Conservation (phyloP, 2,113 vertebrate genomes). For the Hydropotes inermis region DNA sequence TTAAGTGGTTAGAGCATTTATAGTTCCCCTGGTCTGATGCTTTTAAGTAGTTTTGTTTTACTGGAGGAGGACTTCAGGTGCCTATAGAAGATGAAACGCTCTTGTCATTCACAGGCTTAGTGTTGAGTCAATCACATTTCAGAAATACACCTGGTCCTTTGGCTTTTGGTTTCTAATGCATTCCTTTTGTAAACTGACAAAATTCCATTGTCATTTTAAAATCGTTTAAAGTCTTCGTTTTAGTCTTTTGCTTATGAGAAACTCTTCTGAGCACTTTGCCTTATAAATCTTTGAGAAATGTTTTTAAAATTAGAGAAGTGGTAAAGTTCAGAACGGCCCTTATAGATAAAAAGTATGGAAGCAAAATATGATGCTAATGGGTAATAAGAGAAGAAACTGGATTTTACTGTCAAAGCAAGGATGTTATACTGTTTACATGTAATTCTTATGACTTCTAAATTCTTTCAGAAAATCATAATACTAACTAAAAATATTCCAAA, state of each 20-base stretch:
- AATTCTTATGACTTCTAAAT: neutral
- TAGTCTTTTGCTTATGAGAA: neutral
- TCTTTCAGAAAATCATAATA: neutral
- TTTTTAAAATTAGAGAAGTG: neutral
- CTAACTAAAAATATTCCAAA: neutral
- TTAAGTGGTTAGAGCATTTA: slow-evolving; percentile 23
- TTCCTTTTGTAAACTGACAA: neutral
- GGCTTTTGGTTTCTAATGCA: neutral
- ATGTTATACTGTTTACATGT: neutral
- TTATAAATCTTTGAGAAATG: neutral
- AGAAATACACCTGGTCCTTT: neutral
- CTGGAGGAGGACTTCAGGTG: neutral
- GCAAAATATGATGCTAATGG: neutral
- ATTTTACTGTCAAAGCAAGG: neutral
- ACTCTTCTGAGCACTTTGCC: neutral
- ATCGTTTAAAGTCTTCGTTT: neutral
- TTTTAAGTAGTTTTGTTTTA: neutral
- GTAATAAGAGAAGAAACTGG: neutral
- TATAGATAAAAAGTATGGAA: neutral
- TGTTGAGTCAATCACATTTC: neutral
- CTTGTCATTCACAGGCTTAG: neutral
- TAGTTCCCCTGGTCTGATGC: neutral
- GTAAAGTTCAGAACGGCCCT: neutral
- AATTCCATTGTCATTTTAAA: neutral
- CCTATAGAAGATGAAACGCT: neutral